A percentile compares a stretch with the other conserved stretches of the same genome.
phyloP scores from a whole-genome alignment of 2,113 vertebrate species.

The Delphinapterus leucas region DNA sequence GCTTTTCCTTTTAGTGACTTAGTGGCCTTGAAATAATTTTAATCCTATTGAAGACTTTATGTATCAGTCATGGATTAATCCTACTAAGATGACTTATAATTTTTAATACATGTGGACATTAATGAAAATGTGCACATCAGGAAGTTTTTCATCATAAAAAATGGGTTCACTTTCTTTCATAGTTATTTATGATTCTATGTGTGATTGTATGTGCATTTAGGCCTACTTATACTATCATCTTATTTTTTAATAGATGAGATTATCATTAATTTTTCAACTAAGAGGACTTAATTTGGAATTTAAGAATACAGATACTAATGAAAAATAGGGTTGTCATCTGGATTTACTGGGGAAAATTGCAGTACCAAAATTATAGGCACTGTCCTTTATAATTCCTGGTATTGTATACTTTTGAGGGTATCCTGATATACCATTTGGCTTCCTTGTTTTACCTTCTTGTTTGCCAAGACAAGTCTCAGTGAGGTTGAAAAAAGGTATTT shows the following conservation, averaged over 20 bases:
- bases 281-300: not conserved
- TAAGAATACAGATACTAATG: not conserved
- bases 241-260: not conserved
- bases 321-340: not conserved
- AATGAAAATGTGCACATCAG: not conserved
- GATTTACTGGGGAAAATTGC: not conserved
- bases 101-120: not conserved
- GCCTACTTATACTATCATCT: not conserved
- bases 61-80: not conserved
- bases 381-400: not conserved
- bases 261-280: not conserved
- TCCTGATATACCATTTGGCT: not conserved
- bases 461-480: slow-evolving; percentile 29
- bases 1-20: not conserved
- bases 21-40: not conserved
- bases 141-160: not conserved
- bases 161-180: not conserved
- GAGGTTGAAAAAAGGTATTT: slow-evolving; percentile 16
- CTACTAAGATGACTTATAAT: not conserved
- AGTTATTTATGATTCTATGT: not conserved
- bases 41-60: not conserved
- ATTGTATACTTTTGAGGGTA: slow-evolving; percentile 5
- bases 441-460: not conserved
- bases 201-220: not conserved
- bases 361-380: not conserved